These are phyloP conservation scores for Rhyzopertha dominica DNA, from an alignment of 1,140 invertebrate species.

Conservation along the genomic window DNA sequence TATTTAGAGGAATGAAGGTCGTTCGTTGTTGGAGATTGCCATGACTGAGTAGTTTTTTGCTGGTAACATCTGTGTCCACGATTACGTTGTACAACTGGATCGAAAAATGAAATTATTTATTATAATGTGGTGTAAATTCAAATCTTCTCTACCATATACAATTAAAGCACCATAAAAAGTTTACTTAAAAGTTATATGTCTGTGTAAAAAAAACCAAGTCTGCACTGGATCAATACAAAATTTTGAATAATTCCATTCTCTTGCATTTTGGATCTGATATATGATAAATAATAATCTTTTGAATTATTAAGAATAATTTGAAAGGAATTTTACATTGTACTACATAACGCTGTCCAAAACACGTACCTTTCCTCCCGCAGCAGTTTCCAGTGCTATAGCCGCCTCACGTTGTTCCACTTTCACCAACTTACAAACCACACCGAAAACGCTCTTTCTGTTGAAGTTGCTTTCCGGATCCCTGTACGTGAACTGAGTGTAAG, in stretches of 20 bases:
- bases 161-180: too few species aligned
- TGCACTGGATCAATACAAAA: too few species aligned
- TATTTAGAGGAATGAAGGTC: constrained; percentile 91
- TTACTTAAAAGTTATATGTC: too few species aligned
- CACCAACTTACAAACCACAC: constrained; percentile 68
- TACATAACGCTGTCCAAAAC: constrained; percentile 13
- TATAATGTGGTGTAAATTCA: neutral
- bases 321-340: constrained; percentile 8
- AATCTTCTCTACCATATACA: too few species aligned
- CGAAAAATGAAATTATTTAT: constrained; percentile 25
- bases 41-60: constrained; percentile 76
- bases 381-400: constrained; percentile 78
- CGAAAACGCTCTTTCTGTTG: constrained; percentile 68
- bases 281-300: constrained; percentile 2
- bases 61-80: constrained; percentile 80
- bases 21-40: constrained; percentile 74
- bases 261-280: neutral
- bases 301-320: constrained; percentile 5
- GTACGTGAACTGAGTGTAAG: constrained; percentile 70
- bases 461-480: constrained; percentile 73
- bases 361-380: constrained; percentile 77
- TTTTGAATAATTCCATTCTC: constrained; percentile 7
- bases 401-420: constrained; percentile 65
- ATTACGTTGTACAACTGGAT: constrained; percentile 85
- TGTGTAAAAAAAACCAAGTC: too few species aligned